Base-by-base conservation (phyloP, 2,888 invertebrate species). In the Drosophila melanosoma region DNA sequence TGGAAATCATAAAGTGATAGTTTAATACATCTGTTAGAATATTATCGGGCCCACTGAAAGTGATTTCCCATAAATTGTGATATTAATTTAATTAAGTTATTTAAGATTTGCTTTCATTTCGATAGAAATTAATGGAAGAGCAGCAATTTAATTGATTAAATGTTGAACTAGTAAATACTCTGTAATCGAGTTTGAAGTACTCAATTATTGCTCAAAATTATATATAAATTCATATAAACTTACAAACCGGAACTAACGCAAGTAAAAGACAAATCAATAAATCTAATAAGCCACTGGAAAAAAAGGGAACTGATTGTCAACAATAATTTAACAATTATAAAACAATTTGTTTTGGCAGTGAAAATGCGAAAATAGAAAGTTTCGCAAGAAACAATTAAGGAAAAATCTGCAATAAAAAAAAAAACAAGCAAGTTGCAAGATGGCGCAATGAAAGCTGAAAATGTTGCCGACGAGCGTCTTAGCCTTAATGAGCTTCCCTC, bases 331-430 rank as follows among this genome's bases (percentile, higher is more conserved):
- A 68, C 61, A 74, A 65, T 70, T 67, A 63, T 38, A 49, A 70
- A 74, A 77, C 54, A 38, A 33, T 59, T 59, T 56, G 20, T 54
- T 74, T 60, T 63, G 52, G 42, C 60, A 79, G 84, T 69, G 83
- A 83, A 83, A 86, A 83, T 86, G 70, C 40, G 42, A 45, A 69
- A 56, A 52, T 73, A 73, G 83, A 83, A 83, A 83, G 83, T 87
- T 85, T 42, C 54, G n/a, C 48, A 42, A 42, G 20, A 75, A 78
- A 79, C 75, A 81, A 80, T 70, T 83, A 73, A 83, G 75, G 68
- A 73, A 83, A 70, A 70, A 56, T 73, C 20, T 4, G 35, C 23
- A 33, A 38, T 15, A 29, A 52, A 60, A 59, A 26, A 29, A 23
- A 17, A 56, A 58, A 67, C 72, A 45, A 87, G 87, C 87, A 83